A percentile compares a stretch with the other conserved stretches of the same genome.
These are phyloP conservation scores for Himalopsyche kuldschensis DNA, from an alignment of 2,888 invertebrate genomes.

Conservation along the genomic window DNA sequence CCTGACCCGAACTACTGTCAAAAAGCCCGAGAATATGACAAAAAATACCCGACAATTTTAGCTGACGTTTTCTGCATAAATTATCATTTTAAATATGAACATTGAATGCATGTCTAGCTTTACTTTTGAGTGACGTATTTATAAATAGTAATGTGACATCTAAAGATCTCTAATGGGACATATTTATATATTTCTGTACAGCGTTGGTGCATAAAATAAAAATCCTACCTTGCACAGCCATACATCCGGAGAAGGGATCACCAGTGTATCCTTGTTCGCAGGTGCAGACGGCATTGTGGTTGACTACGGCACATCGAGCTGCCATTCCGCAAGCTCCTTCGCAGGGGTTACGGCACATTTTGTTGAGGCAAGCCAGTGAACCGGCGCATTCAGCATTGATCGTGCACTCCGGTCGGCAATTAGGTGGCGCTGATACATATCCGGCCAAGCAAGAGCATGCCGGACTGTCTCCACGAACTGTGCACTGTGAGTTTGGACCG, in stretches of 20 bases:
- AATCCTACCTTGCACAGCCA: slow-evolving; percentile 42
- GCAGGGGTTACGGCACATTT: slow-evolving; percentile 68
- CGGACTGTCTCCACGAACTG: slow-evolving; percentile 63
- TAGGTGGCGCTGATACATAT: slow-evolving; percentile 67
- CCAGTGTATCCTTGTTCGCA: slow-evolving; percentile 65
- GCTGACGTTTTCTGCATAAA: too few species aligned
- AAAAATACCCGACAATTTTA: too few species aligned
- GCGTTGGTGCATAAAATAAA: slow-evolving; percentile 4
- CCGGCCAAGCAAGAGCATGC: slow-evolving; percentile 66
- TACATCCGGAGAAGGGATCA: slow-evolving; percentile 65
- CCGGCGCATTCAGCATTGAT: slow-evolving; percentile 71
- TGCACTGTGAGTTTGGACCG: slow-evolving; percentile 66
- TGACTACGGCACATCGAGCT: slow-evolving; percentile 63
- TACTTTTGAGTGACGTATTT: neutral
- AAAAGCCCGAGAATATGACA: too few species aligned
- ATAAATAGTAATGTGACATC: neutral
- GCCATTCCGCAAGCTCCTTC: slow-evolving; percentile 65
- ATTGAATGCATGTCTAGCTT: too few species aligned
- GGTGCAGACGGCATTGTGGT: slow-evolving; percentile 67
- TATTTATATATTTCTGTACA: slow-evolving; percentile 2
- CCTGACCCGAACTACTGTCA: too few species aligned
- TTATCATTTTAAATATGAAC: too few species aligned
- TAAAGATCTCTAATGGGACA: neutral
- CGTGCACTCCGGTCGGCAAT: slow-evolving; percentile 70
- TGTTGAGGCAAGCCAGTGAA: slow-evolving; percentile 64